Evolutionary conservation across 2,113 vertebrate genomes (phyloP).

Genomic region (Scopus umbretta): DNA sequence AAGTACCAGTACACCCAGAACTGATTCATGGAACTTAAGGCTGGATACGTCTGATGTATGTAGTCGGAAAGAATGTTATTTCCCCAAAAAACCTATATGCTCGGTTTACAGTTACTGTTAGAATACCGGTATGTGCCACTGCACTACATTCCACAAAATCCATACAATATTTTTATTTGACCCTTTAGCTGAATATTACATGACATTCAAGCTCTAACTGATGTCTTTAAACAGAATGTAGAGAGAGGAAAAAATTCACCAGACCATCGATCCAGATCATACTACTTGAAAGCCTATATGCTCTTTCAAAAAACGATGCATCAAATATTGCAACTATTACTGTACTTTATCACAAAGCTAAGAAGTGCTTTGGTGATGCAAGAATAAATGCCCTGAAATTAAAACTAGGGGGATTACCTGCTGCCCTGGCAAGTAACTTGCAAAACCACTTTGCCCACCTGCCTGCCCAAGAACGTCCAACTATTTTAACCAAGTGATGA

Average conservation of each 20-base stretch:
- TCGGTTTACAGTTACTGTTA: not conserved
- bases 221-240: not conserved
- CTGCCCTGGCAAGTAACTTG: not conserved
- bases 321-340: not conserved
- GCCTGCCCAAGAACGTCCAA: not conserved
- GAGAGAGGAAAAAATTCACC: not conserved
- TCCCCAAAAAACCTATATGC: not conserved
- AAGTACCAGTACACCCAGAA: not conserved
- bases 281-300: not conserved
- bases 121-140: not conserved
- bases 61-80: not conserved
- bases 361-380: not conserved
- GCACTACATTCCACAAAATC: not conserved
- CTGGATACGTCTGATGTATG: not conserved
- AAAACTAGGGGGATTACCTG: not conserved
- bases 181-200: not conserved
- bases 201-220: not conserved
- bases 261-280: not conserved
- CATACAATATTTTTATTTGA: not conserved
- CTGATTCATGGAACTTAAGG: not conserved
- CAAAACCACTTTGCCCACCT: not conserved
- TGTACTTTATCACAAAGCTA: not conserved
- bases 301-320: not conserved
- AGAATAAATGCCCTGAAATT: not conserved
- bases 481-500: not conserved